Conservation (phyloP, 1,140 invertebrate species). For the Brevipalpus yothersi region DNA sequence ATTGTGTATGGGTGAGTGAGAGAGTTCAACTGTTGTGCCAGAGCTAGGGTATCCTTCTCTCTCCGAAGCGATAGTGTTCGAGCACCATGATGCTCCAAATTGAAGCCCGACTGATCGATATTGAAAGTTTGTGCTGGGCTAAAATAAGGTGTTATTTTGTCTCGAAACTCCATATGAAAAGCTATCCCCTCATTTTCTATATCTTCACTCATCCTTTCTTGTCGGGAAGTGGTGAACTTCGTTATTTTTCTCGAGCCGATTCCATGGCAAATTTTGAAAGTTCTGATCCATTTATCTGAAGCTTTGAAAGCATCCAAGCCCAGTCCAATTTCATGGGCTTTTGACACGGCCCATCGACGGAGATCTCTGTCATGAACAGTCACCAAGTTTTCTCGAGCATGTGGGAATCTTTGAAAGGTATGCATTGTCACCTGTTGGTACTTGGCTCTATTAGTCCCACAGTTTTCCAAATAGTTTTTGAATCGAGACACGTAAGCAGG, state of each 20-base stretch:
- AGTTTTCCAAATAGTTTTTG: too few relatives aligned
- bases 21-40: not conserved
- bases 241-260: not conserved
- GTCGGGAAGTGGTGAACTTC: not conserved
- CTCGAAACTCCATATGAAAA: not conserved
- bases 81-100: not conserved
- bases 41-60: not conserved
- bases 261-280: not conserved
- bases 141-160: not conserved
- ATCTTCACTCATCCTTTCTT: not conserved
- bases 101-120: not conserved
- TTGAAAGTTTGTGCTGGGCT: not conserved
- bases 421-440: too few relatives aligned
- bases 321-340: not conserved
- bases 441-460: too few relatives aligned
- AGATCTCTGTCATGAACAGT: not conserved
- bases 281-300: not conserved
- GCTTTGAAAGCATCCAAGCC: not conserved
- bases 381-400: not conserved
- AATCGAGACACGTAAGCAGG: too few relatives aligned
- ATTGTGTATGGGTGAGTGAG: slow-evolving; percentile 1
- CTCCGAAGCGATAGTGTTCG: not conserved
- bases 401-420: too few relatives aligned
- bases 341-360: not conserved
- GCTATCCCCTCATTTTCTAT: not conserved